Conservation (phyloP, 1,140 invertebrate species). For the Batillaria attramentaria region DNA sequence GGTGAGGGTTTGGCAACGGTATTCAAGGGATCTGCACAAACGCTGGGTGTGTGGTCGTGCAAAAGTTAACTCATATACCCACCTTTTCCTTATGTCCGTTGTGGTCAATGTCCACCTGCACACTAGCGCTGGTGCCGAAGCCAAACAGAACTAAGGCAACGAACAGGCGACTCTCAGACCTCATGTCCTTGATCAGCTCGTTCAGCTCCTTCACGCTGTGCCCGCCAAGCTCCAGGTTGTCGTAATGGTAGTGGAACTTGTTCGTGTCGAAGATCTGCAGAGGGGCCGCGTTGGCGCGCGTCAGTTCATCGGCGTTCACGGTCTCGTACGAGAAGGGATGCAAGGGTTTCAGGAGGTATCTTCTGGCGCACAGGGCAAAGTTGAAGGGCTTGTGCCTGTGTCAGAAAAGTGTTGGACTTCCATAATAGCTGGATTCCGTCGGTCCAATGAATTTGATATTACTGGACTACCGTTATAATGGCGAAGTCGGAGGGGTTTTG, state of each 20-base stretch:
- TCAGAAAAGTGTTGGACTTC: too few relatives aligned
- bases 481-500: too few relatives aligned
- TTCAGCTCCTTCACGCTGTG: constrained; percentile 34
- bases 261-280: constrained; percentile 34
- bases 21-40: too few relatives aligned
- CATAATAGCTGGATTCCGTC: too few relatives aligned
- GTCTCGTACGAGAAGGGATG: constrained; percentile 39
- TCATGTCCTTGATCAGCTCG: constrained; percentile 18
- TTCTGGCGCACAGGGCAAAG: constrained; percentile 34
- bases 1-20: too few relatives aligned
- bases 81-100: too few relatives aligned
- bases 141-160: constrained; percentile 37
- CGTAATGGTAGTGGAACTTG: constrained; percentile 44
- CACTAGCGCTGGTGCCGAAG: constrained; percentile 30
- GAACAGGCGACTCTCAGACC: constrained; percentile 33
- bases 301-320: constrained; percentile 40
- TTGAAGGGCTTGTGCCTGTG: constrained; percentile 37
- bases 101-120: constrained; percentile 24
- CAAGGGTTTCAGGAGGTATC: constrained; percentile 31
- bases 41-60: too few relatives aligned
- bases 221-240: constrained; percentile 39
- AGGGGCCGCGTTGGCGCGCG: constrained; percentile 33
- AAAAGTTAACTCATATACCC: too few relatives aligned
- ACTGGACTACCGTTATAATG: too few relatives aligned
- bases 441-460: too few relatives aligned